A percentile compares a stretch with the other conserved stretches of the same genome.
phyloP scores from a whole-genome alignment of 2,888 invertebrate genomes.

The Tortrix viridana region DNA sequence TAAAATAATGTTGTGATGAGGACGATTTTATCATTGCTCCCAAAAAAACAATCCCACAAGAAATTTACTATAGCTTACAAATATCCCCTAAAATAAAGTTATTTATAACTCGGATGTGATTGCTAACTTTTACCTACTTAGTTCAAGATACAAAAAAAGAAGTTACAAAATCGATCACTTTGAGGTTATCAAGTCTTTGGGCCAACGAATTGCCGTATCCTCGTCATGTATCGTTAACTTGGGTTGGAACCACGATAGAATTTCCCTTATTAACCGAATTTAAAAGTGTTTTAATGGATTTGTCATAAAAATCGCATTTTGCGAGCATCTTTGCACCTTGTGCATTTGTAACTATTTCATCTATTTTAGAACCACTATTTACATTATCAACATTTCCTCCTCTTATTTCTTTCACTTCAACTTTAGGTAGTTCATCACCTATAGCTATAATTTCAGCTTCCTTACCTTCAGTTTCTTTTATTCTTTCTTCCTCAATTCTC shows the following conservation, averaged over 20 bases:
- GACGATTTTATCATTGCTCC: too few species aligned
- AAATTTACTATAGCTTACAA: too few species aligned
- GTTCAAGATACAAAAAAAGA: too few species aligned
- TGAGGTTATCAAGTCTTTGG: neutral
- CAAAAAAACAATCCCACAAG: too few species aligned
- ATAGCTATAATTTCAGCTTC: neutral
- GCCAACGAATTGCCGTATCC: neutral
- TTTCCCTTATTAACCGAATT: neutral
- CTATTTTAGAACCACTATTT: neutral
- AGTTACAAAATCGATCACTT: too few species aligned
- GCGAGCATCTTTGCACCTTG: neutral
- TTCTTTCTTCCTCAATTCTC: slow-evolving; percentile 4
- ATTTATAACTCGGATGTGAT: too few species aligned
- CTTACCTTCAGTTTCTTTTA: neutral
- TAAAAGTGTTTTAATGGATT: neutral
- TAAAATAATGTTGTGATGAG: too few species aligned
- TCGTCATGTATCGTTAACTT: slow-evolving; percentile 21
- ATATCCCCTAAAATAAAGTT: too few species aligned
- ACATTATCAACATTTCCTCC: neutral
- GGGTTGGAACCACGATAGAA: slow-evolving; percentile 9
- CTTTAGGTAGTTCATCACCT: neutral
- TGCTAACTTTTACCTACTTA: too few species aligned
- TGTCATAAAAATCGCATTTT: slow-evolving; percentile 26
- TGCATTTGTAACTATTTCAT: neutral
- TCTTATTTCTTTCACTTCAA: neutral